phyloP scores from a whole-genome alignment of 1,140 invertebrate species.

The Trypoxylus dichotomus region DNA sequence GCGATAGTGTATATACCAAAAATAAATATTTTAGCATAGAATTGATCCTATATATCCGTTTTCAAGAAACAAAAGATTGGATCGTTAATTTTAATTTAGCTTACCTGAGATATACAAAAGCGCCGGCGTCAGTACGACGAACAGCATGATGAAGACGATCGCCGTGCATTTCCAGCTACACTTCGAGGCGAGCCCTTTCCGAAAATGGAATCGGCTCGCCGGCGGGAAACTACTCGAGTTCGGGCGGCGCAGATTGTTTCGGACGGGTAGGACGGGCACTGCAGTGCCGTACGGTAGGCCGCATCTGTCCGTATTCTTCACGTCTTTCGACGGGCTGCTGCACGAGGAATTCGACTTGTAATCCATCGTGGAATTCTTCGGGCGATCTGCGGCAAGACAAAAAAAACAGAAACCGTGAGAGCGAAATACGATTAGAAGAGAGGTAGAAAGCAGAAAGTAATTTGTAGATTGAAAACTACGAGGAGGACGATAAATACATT shows the following conservation, averaged over 20 bases:
- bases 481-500: neutral
- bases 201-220: constrained; percentile 77
- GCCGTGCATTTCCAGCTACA: constrained; percentile 91
- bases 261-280: constrained; percentile 72
- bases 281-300: constrained; percentile 65
- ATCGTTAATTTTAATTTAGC: neutral
- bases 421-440: no score
- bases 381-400: constrained; percentile 73
- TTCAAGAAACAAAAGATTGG: no score
- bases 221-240: constrained; percentile 67
- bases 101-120: constrained; percentile 88
- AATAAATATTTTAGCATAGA: no score
- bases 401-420: neutral
- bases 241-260: constrained; percentile 68
- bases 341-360: constrained; percentile 84
- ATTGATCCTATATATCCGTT: no score
- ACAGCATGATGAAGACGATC: constrained; percentile 80
- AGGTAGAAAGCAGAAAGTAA: neutral
- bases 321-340: constrained; percentile 74
- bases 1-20: no score
- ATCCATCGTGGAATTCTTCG: constrained; percentile 84
- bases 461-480: neutral
- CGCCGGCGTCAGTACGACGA: constrained; percentile 76
- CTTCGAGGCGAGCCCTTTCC: constrained; percentile 81
- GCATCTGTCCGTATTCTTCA: constrained; percentile 72